Evolutionary conservation across 2,113 vertebrate genomes (phyloP).

Genomic region (Numida meleagris): DNA sequence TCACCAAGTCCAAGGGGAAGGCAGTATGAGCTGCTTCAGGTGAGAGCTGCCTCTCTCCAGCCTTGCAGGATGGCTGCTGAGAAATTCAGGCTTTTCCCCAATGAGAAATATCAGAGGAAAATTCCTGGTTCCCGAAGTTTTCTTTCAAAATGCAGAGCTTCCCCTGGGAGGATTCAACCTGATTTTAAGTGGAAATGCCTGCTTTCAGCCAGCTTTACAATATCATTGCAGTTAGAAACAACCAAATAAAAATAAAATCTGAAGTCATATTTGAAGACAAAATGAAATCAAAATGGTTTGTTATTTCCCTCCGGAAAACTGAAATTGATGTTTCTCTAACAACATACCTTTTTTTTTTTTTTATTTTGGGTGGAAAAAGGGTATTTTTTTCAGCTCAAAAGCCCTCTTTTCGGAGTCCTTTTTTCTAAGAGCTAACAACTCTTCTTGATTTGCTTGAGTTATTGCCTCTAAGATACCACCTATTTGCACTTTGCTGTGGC

Average conservation of each 20-base stretch:
- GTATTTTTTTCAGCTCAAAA: background rate
- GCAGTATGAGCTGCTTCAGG: background rate
- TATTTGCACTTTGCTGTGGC: background rate
- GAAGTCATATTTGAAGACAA: background rate
- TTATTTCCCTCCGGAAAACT: slow-evolving; percentile 57
- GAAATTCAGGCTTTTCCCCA: background rate
- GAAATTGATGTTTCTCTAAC: slow-evolving; percentile 45
- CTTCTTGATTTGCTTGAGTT: background rate
- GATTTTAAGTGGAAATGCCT: slow-evolving; percentile 22
- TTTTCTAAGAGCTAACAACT: background rate
- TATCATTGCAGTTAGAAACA: slow-evolving; percentile 3
- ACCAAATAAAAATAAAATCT: slow-evolving; percentile 32
- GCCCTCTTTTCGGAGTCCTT: background rate
- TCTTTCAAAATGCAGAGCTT: background rate
- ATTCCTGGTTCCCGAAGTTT: background rate
- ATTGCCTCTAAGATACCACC: background rate
- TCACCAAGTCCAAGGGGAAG: fast-evolving
- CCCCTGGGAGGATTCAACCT: background rate
- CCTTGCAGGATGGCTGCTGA: background rate
- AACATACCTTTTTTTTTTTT: background rate
- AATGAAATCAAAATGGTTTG: background rate
- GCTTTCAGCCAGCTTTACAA: slow-evolving; percentile 3
- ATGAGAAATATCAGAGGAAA: background rate
- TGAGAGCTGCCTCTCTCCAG: background rate
- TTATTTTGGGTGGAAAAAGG: background rate